A percentile compares a stretch with the other conserved stretches of the same genome.
phyloP scores from a whole-genome alignment of 2,113 vertebrate species.

The Embiotoca jacksoni region DNA sequence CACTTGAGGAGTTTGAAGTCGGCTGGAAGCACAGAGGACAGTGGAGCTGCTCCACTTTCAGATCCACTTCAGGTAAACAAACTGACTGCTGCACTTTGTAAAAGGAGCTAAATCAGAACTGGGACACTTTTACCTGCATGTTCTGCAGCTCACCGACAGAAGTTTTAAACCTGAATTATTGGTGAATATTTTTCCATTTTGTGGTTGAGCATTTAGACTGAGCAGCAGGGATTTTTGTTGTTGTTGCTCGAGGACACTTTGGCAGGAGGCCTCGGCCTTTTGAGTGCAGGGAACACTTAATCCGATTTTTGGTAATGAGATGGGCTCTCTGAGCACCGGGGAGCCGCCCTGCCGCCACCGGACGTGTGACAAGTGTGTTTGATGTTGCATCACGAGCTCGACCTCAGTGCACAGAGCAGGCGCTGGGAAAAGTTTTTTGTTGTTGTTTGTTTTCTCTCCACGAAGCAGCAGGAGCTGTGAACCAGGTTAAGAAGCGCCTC shows the following conservation, averaged over 20 bases:
- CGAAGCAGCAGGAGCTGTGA: conserved; percentile 35
- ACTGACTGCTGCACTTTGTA: no score
- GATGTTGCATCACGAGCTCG: background rate
- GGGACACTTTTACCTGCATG: no score
- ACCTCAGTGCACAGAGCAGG: conserved; percentile 14
- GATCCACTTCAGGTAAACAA: no score
- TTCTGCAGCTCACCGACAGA: no score
- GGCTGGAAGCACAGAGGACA: no score
- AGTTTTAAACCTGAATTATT: no score
- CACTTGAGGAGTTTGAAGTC: no score
- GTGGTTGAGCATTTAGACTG: no score
- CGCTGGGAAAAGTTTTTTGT: background rate
- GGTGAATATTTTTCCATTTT: no score
- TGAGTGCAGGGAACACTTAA: conserved; percentile 20
- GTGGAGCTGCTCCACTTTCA: no score
- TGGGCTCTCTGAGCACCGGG: conserved; percentile 9
- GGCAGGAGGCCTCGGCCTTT: conserved; percentile 42
- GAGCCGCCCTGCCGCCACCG: background rate
- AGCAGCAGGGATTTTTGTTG: no score
- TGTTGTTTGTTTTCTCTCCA: background rate
- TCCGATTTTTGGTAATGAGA: conserved; percentile 43
- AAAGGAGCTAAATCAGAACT: no score
- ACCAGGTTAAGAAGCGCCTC: conserved; percentile 42
- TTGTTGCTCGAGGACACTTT: conserved; percentile 1
- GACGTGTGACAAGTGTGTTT: conserved; percentile 9